These are phyloP conservation scores for Dicranocentrus wangi DNA, from an alignment of 2,888 invertebrate genomes.

Conservation along the genomic window DNA sequence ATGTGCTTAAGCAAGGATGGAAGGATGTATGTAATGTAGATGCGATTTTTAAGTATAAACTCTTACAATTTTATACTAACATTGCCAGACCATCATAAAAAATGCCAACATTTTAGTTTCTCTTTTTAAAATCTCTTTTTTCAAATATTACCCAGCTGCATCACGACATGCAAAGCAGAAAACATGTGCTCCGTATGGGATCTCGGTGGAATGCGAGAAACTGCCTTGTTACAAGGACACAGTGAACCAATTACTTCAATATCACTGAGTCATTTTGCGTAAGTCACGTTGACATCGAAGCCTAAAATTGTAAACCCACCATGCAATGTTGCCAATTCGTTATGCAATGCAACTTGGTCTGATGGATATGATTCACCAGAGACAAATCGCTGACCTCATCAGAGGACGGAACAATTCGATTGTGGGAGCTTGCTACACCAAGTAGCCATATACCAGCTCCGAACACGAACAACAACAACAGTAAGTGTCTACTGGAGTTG, in stretches of 20 bases:
- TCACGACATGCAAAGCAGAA: slow-evolving; percentile 43
- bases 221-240: slow-evolving; percentile 46
- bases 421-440: slow-evolving; percentile 79
- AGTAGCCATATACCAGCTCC: background rate
- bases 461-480: background rate
- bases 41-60: background rate
- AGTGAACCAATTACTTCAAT: slow-evolving; percentile 41
- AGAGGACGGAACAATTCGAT: slow-evolving; percentile 85
- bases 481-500: slow-evolving; percentile 74
- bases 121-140: no score
- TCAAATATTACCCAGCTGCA: no score
- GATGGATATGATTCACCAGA: slow-evolving; percentile 75
- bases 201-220: slow-evolving; percentile 52
- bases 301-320: no score
- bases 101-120: no score
- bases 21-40: slow-evolving; percentile 76
- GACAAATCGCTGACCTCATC: slow-evolving; percentile 85
- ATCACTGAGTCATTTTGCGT: slow-evolving; percentile 47
- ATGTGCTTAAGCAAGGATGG: slow-evolving; percentile 83
- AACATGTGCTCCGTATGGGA: slow-evolving; percentile 52
- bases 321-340: no score
- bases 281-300: no score
- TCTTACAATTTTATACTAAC: no score
- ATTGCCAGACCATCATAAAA: no score
- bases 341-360: background rate